Base-by-base conservation (phyloP, 1,140 invertebrate species). In the Leptinotarsa defecta region DNA sequence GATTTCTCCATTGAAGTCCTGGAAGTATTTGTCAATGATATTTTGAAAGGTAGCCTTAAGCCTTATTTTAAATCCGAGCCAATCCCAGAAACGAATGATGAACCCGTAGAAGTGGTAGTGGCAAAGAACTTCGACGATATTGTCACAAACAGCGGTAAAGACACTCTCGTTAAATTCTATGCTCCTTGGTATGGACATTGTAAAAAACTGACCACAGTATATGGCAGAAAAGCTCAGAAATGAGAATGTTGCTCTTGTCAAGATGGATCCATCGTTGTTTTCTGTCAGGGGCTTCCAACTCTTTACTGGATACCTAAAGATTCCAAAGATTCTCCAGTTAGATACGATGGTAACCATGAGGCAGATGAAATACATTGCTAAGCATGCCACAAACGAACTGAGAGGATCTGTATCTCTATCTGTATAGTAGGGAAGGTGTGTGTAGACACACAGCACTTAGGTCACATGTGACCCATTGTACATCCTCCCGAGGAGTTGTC, bases 141-240 rank as follows among this genome's bases (percentile, higher is more conserved):
- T 67, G 96, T 99, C 0, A 93, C 91, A 8, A 94, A 99, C 84
- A 94, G 94, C 80, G 93, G 89, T 34, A 96, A 97, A 84, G 98
- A 99, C 87, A 95, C 95, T 4, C 88, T 99, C 5, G 92, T 99
- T 78, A 97, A 99, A 86, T 99, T 99, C 87, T 99, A 99, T 87
- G 97, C 97, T 48, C 97, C 97, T 1, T 99, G 97, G 97, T 99
- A 98, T 86, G 98, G 98, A 78, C 98, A 99, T 84, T 99, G 98
- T 88, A 98, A 98, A 87, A 96, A 95, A 85, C 88, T 99, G 19
- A 91, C 95, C 1, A 98, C 98, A 27, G 90, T 96, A 67, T 99
- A 91, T 86, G 43, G 98, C 95, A 67, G 92, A 94, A 75, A 97
- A 97, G 89, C 86, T 99, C 82, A 91, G 91, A 79, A 87, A 94